Base-by-base conservation (phyloP, 2,113 vertebrate species). In the Murina feae region DNA sequence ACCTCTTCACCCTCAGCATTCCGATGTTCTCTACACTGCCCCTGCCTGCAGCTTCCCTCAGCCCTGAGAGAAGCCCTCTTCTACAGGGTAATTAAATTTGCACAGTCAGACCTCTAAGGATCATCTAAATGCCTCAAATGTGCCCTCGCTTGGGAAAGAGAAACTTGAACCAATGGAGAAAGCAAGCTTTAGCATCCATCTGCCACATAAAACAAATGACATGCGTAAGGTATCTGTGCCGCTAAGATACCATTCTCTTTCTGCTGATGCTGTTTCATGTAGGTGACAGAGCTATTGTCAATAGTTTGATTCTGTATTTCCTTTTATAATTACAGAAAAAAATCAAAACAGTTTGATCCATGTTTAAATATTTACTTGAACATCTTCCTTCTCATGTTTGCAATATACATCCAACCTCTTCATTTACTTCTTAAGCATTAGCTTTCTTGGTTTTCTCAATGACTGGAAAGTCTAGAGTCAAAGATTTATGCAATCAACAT, bases 241-340 rank as follows among this genome's bases (percentile, higher is more conserved):
- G 51, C 39, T 93, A 95, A 96, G 35, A 87, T n/a, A 96, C 78
- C 86, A 89, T 1, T 0, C 58, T 65, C 74, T 96, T 94, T 76
- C 12, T 58, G 44, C 9, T 68, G 95, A 79, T 89, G 65, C 75
- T 30, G 0, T 0, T 8, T 86, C 9, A 66, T 92, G 80, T 90
- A 91, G 37, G 28, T 81, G 17, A 37, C 7, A 51, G 39, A 76
- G 89, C 32, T 39, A 47, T 39, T 35, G 1, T 83, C 91, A 96
- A 92, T 23, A 78, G 32, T 28, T 93, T 84, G 32, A 83, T 2
- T 2, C 42, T 47, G 49, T 30, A 90, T 89, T 96, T 96, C 58
- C 12, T 90, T 20, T 82, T 91, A 42, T 96, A 89, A 95, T 97
- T 96, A 84, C 95, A 97, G 95, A 72, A 51, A 95, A 97, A 95